Evolutionary conservation across 2,113 vertebrate genomes (phyloP).

Genomic region (Melanostigma gelatinosum): DNA sequence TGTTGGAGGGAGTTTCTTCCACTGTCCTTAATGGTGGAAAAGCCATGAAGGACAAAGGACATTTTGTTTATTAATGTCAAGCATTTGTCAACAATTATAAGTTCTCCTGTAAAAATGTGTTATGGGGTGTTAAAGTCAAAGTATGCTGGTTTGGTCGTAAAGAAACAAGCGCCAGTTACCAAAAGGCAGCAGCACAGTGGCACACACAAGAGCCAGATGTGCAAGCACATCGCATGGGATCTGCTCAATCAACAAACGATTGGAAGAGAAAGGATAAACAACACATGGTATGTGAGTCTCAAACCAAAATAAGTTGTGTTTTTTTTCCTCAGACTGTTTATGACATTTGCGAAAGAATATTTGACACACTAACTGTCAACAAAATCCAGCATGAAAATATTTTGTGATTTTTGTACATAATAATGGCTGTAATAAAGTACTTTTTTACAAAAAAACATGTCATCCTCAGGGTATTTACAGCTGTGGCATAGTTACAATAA

Average conservation of each 20-base stretch:
- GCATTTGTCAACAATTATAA: background rate
- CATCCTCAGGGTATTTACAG: conserved; percentile 23
- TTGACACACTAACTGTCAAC: conserved; percentile 33
- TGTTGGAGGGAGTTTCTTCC: background rate
- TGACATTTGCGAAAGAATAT: conserved; percentile 9
- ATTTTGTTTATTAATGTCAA: background rate
- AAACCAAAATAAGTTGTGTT: conserved; percentile 31
- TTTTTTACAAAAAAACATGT: background rate
- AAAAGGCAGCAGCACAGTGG: conserved; percentile 27
- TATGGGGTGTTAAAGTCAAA: background rate
- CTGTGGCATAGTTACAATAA: conserved; percentile 21
- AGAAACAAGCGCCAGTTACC: conserved; percentile 28
- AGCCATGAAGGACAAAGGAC: background rate
- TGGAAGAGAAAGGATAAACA: conserved; percentile 45
- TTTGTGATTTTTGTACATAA: background rate
- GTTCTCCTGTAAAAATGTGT: background rate
- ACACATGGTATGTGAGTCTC: conserved; percentile 34
- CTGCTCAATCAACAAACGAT: conserved; percentile 40
- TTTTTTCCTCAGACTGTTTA: conserved; percentile 29
- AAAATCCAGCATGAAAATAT: conserved; percentile 19
- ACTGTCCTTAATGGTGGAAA: background rate
- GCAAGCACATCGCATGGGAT: conserved; percentile 40
- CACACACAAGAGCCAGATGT: conserved; percentile 64
- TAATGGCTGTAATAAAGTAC: background rate
- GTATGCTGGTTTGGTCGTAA: conserved; percentile 19